These are phyloP conservation scores for Hydrolagus affinis DNA, from an alignment of 2,113 vertebrate genomes.

Conservation along the genomic window DNA sequence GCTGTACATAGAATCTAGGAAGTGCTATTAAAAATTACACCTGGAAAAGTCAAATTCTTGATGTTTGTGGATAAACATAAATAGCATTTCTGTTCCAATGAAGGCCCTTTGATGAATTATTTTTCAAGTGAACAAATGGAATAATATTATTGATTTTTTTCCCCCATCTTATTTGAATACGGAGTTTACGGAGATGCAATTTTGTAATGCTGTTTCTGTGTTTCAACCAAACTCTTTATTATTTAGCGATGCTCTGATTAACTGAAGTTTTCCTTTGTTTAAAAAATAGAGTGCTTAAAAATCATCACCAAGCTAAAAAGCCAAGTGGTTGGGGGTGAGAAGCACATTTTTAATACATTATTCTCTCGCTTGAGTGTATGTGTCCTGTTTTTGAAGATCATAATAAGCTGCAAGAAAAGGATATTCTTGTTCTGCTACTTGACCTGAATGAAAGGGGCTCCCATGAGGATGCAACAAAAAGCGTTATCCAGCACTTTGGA, in stretches of 20 bases:
- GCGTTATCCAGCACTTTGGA: conserved; percentile 74
- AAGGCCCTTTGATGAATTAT: not conserved
- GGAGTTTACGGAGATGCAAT: no score
- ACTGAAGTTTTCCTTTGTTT: not conserved
- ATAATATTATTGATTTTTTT: not conserved
- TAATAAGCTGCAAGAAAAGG: conserved; percentile 61
- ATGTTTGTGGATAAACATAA: not conserved
- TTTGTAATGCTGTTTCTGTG: not conserved
- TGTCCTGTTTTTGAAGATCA: conserved; percentile 53
- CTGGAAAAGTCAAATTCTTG: no score
- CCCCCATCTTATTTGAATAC: not conserved
- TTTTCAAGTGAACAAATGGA: not conserved
- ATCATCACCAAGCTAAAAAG: not conserved
- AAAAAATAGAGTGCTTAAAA: not conserved
- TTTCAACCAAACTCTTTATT: not conserved
- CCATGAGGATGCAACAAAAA: conserved; percentile 67
- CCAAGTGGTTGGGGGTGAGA: not conserved
- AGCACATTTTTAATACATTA: not conserved
- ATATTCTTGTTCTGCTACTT: conserved; percentile 79
- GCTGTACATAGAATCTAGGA: no score
- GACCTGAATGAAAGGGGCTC: conserved; percentile 69
- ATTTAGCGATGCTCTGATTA: not conserved
- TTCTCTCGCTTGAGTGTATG: not conserved
- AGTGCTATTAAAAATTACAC: no score
- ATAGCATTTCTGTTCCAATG: not conserved